Percentiles rank a stretch among this genome's conserved stretches.
phyloP scores from a whole-genome alignment of 2,797 vertebrate genomes.

The Geotrypetes seraphini region DNA sequence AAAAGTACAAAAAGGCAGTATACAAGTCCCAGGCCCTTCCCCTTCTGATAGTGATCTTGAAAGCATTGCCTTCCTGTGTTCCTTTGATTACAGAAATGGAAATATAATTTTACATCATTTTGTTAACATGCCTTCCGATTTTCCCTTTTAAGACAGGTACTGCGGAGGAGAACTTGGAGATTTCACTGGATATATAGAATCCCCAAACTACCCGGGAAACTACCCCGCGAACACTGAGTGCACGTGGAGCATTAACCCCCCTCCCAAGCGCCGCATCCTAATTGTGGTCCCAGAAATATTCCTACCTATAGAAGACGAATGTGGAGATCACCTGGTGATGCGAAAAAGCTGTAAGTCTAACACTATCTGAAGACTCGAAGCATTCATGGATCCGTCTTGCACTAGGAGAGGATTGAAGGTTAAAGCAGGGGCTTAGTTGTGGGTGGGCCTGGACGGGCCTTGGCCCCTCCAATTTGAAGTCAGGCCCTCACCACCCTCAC shows the following conservation, averaged over 20 bases:
- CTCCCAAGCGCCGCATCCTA: conserved; percentile 87
- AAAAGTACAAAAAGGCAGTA: no score
- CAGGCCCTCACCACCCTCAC: no score
- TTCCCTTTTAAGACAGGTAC: conserved; percentile 75
- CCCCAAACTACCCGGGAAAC: conserved; percentile 94
- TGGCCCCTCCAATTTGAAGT: no score
- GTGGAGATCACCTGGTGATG: conserved; percentile 96
- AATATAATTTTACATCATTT: no score
- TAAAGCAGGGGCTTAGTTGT: neutral
- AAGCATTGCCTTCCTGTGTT: no score
- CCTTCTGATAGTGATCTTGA: no score
- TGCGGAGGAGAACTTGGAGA: conserved; percentile 92
- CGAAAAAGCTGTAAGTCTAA: conserved; percentile 85
- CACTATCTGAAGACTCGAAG: neutral
- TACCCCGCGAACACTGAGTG: conserved; percentile 92
- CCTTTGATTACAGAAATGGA: no score
- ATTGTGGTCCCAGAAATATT: conserved; percentile 96
- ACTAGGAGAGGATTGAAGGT: neutral
- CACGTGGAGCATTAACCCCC: conserved; percentile 90
- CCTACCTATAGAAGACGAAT: conserved; percentile 93
- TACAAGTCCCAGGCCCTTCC: no score
- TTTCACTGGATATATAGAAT: conserved; percentile 90
- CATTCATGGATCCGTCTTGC: neutral
- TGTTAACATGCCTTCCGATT: no score
- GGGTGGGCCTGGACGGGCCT: no score